Conservation (phyloP, 2,888 invertebrate genomes). For the Heliconius ismenius region DNA sequence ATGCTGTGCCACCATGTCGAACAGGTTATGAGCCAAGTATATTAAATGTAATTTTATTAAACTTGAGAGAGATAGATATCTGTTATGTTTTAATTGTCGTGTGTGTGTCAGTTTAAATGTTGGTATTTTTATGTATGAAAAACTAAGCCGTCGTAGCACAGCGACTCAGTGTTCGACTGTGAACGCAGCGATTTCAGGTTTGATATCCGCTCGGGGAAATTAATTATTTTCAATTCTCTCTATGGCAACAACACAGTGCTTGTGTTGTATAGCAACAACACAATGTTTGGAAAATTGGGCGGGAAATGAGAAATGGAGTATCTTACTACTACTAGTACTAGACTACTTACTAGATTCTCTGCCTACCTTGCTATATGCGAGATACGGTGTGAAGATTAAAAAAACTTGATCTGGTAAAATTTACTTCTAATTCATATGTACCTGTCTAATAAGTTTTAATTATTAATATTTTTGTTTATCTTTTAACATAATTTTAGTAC, state of each 20-base stretch:
- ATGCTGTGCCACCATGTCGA: no score
- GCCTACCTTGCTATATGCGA: neutral
- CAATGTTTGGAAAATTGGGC: neutral
- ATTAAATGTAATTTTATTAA: no score
- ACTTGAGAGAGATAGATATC: neutral
- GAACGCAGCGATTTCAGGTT: no score
- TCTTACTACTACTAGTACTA: neutral
- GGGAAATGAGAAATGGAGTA: neutral
- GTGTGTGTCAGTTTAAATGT: neutral
- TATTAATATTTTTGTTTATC: neutral
- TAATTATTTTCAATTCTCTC: no score
- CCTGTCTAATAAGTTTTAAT: neutral
- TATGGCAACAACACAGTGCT: no score
- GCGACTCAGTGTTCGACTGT: no score
- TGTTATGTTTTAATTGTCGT: neutral
- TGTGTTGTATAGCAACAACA: no score
- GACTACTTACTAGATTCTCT: neutral
- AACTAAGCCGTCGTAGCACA: neutral
- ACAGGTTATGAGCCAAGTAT: no score
- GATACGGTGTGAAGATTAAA: neutral
- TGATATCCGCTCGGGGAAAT: no score
- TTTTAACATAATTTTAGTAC: neutral
- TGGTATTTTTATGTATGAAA: neutral
- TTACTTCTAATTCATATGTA: neutral
- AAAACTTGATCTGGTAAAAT: neutral